These are phyloP conservation scores for Ascaphus truei DNA, from an alignment of 2,113 vertebrate genomes.

Conservation along the genomic window DNA sequence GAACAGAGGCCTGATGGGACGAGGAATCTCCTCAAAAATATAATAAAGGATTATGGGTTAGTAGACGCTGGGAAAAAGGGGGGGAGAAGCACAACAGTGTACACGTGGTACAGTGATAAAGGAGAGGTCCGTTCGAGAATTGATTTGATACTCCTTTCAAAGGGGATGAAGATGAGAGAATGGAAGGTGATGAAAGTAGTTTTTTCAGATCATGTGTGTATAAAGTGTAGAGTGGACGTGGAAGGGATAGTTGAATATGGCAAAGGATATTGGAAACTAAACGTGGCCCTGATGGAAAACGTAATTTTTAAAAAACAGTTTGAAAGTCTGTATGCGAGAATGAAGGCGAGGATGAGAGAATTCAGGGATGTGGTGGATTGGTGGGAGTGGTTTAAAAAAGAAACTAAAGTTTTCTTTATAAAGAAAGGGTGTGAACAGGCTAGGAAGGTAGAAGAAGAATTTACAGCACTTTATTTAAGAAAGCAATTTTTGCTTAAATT, in stretches of 20 bases:
- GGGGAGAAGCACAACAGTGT: too few relatives aligned
- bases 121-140: background rate
- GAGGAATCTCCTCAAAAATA: background rate
- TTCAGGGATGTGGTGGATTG: background rate
- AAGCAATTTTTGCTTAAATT: too few relatives aligned
- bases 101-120: background rate
- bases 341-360: background rate
- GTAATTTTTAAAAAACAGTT: background rate
- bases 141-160: background rate
- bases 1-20: too few relatives aligned
- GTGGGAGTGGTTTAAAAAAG: background rate
- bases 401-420: too few relatives aligned
- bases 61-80: background rate
- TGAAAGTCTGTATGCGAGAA: background rate
- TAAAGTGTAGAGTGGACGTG: too few relatives aligned
- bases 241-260: background rate
- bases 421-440: background rate
- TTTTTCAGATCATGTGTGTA: too few relatives aligned
- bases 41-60: background rate
- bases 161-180: accelerated
- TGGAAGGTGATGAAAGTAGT: too few relatives aligned
- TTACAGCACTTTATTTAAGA: too few relatives aligned
- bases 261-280: background rate
- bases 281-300: background rate
- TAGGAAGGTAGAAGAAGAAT: background rate